Evolutionary conservation across 92 coral and sea anemone species (phyloP).

Genomic region (Phenganax marumi): DNA sequence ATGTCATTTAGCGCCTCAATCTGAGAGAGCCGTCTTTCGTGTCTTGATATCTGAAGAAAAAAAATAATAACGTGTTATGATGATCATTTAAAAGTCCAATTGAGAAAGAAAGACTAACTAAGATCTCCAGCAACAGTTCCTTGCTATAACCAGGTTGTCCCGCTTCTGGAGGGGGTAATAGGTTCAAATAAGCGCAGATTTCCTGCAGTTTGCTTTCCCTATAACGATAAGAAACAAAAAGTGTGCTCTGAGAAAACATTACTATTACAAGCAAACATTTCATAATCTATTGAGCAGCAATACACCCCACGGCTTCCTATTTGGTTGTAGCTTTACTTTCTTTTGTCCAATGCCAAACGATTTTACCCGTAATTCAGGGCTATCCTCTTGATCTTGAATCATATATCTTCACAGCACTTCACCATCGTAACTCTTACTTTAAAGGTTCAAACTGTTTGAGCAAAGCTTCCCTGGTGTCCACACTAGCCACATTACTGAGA

Average conservation of each 20-base stretch:
- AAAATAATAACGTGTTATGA: neutral
- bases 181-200: constrained; percentile 84
- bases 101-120: constrained; percentile 56
- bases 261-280: neutral
- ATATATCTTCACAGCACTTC: neutral
- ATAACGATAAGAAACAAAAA: neutral
- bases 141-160: constrained; percentile 66
- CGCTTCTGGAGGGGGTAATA: constrained; percentile 73
- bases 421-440: constrained; percentile 62
- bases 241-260: neutral
- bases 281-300: neutral
- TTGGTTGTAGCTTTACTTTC: too few species aligned
- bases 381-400: neutral
- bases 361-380: too few species aligned
- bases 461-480: constrained; percentile 90
- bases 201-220: constrained; percentile 83
- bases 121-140: constrained; percentile 78
- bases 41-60: constrained; percentile 79
- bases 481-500: constrained; percentile 96
- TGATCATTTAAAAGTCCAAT: neutral
- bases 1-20: constrained; percentile 97
- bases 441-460: constrained; percentile 88
- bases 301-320: too few species aligned
- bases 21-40: constrained; percentile 90
- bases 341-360: too few species aligned